Evolutionary conservation across 2,888 invertebrate genomes (phyloP), one percentile per base, ranked within the genome.

Genomic region (Dichetophora obliterata): DNA sequence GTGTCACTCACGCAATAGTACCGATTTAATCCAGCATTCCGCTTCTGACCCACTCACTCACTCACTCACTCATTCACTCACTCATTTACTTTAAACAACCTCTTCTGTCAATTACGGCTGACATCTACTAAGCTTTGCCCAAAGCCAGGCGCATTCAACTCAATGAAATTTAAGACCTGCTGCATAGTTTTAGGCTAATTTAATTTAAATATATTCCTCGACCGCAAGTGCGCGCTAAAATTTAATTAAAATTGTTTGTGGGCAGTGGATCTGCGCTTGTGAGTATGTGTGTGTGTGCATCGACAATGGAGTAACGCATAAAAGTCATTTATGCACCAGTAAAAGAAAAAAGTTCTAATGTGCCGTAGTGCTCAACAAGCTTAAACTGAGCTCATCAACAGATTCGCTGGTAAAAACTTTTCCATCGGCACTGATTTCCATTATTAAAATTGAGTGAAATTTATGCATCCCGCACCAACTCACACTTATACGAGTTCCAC

Each of bases 371-470:
- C 68, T 27, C 65, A 19, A 27, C 63, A 34, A 5, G 37, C 65
- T 19, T 37, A 24, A 22, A 3, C 24, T 27, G 37, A n/a, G 65
- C n/a, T 11, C 50, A 22, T 68, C n/a, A 14, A 19, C 50, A 48
- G 48, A 50, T 50, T 34, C 16, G 31, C 50, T 54, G 48, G 2
- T 27, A 52, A 69, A 61, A 70, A 61, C 59, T 70, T 69, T 69
- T 24, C 11, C 43, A 61, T 61, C 61, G 48, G 43, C 75, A 59
- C 19, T 75, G 75, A 75, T 75, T 75, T 75, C 63, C 75, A 75
- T 75, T 65, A 75, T 75, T 69, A 75, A 75, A 75, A 70, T 75
- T 63, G 48, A 61, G 19, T 50, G 61, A 31, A 75, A 69, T 75
- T 75, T 75, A 75, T 70, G 75, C 59, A 24, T 37, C 9, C 59